Percentiles rank a stretch among this genome's conserved stretches.
Conservation (phyloP, 2,113 vertebrate species). For the Pithys albifrons region DNA sequence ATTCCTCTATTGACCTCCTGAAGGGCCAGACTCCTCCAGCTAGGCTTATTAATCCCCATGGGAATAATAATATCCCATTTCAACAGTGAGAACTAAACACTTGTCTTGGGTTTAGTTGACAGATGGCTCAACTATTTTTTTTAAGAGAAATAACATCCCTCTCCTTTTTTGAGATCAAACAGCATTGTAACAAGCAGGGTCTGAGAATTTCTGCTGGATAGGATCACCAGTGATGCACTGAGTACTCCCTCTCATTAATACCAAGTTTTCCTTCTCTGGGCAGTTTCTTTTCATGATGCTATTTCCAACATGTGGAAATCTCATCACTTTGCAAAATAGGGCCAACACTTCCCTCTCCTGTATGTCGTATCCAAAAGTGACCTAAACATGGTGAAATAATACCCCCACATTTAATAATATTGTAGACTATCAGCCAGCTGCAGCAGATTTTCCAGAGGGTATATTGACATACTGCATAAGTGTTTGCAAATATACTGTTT, state of each 20-base stretch:
- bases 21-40: conserved; percentile 45
- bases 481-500: conserved; percentile 15
- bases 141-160: conserved; percentile 4
- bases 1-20: conserved; percentile 42
- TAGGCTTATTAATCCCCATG: conserved; percentile 33
- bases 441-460: conserved; percentile 37
- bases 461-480: neutral
- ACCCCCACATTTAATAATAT: neutral
- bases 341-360: neutral
- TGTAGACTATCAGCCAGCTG: conserved; percentile 1
- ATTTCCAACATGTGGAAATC: conserved; percentile 44
- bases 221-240: neutral
- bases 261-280: neutral
- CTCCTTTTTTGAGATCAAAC: conserved; percentile 7
- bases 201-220: conserved; percentile 1
- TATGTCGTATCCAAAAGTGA: conserved; percentile 46
- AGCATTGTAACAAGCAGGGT: neutral
- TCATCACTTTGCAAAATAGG: conserved; percentile 9
- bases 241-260: conserved; percentile 13
- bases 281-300: conserved; percentile 1
- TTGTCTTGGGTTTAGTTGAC: conserved; percentile 38
- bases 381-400: conserved; percentile 50
- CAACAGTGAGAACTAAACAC: conserved; percentile 52
- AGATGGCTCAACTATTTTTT: conserved; percentile 28
- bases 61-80: conserved; percentile 55